Percentiles rank a stretch among this genome's conserved stretches.
phyloP scores from a whole-genome alignment of 2,797 vertebrate genomes.

The Craterocephalus amniculus region DNA sequence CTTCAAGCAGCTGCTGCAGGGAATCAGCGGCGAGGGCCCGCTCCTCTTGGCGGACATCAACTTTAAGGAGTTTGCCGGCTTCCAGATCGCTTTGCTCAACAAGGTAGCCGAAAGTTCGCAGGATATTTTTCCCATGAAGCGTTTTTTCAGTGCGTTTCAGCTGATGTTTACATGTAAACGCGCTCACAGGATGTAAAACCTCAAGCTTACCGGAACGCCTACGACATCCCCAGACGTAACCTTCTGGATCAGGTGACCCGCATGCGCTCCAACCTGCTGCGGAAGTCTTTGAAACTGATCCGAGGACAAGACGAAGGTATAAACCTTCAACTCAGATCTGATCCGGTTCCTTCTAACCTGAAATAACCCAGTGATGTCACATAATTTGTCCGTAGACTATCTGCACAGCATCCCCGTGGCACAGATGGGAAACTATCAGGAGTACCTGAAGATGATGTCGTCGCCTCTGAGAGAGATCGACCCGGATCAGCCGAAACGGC shows the following conservation, averaged over 20 bases:
- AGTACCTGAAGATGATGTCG: slow-evolving; percentile 95
- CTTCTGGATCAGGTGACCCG: slow-evolving; percentile 96
- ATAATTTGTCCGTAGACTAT: slow-evolving; percentile 83
- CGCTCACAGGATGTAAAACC: slow-evolving; percentile 91
- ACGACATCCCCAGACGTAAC: slow-evolving; percentile 93
- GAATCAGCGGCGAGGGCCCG: slow-evolving; percentile 90
- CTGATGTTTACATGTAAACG: neutral
- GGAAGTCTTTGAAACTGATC: slow-evolving; percentile 90
- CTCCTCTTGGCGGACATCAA: slow-evolving; percentile 89
- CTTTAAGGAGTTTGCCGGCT: slow-evolving; percentile 94
- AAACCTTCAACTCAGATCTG: neutral
- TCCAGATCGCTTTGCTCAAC: slow-evolving; percentile 94
- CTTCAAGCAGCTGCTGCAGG: slow-evolving; percentile 94
- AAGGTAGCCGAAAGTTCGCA: slow-evolving; percentile 83
- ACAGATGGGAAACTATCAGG: slow-evolving; percentile 99
- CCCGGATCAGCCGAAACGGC: slow-evolving; percentile 96
- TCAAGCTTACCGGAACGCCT: slow-evolving; percentile 95
- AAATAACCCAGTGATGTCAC: neutral
- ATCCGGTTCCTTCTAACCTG: neutral
- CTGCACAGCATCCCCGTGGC: slow-evolving; percentile 96
- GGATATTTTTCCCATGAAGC: slow-evolving; percentile 1
- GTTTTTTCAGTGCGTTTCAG: too few species aligned
- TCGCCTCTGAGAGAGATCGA: slow-evolving; percentile 96
- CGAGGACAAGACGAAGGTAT: slow-evolving; percentile 95
- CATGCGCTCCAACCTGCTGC: slow-evolving; percentile 96